phyloP scores from a whole-genome alignment of 2,888 invertebrate genomes.

The Drosophila ustulata region DNA sequence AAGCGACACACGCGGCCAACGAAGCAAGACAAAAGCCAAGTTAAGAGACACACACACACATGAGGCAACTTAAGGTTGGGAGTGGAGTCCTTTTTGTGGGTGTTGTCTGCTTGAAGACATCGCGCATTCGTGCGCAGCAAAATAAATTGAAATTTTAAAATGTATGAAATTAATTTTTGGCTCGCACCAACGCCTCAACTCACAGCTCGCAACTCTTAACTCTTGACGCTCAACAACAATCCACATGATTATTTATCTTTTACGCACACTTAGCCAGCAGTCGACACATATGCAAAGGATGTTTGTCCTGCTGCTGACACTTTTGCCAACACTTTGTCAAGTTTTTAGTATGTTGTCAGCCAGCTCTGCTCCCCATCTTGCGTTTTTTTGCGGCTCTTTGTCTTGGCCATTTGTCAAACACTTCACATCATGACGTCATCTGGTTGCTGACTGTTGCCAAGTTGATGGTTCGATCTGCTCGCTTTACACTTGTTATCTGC shows the following conservation, averaged over 20 bases:
- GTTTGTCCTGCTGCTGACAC: slow-evolving; percentile 58
- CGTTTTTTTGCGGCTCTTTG: slow-evolving; percentile 43
- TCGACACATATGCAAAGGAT: slow-evolving; percentile 73
- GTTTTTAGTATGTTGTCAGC: slow-evolving; percentile 79
- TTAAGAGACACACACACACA: slow-evolving; percentile 38
- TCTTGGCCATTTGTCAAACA: slow-evolving; percentile 76
- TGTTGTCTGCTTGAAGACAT: slow-evolving; percentile 67
- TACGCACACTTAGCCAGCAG: slow-evolving; percentile 74
- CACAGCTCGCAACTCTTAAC: too few species aligned
- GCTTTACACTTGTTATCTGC: slow-evolving; percentile 53
- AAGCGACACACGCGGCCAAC: slow-evolving; percentile 40
- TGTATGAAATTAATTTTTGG: slow-evolving; percentile 80
- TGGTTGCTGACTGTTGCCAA: slow-evolving; percentile 28
- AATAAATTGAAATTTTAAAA: slow-evolving; percentile 83
- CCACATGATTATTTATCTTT: slow-evolving; percentile 79
- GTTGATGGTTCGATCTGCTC: slow-evolving; percentile 26
- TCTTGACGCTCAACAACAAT: too few species aligned
- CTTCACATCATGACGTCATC: slow-evolving; percentile 69
- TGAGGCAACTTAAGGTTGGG: slow-evolving; percentile 32
- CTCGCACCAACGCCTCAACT: slow-evolving; percentile 64
- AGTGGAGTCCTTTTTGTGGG: slow-evolving; percentile 22
- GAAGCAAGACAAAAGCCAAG: slow-evolving; percentile 67
- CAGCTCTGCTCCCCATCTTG: slow-evolving; percentile 42
- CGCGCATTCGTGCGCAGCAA: slow-evolving; percentile 75
- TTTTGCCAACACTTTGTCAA: slow-evolving; percentile 79